Base-by-base conservation (phyloP, 2,113 vertebrate species). In the Anarrhichthys ocellatus region DNA sequence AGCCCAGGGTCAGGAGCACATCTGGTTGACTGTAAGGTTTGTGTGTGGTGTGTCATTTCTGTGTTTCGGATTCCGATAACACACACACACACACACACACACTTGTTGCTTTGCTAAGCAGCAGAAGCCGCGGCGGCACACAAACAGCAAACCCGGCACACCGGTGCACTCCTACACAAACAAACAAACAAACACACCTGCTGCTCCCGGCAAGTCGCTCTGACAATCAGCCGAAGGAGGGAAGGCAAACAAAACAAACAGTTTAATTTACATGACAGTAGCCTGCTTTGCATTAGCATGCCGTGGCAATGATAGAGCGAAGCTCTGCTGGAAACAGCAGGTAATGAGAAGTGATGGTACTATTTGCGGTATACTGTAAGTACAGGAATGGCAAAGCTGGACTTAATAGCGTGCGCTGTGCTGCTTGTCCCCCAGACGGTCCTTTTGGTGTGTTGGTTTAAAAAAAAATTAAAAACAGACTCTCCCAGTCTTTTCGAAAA, bases 261-360 rank as follows among this genome's bases (percentile, higher is more conserved):
- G 85, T 93, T 93, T 90, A 90, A 93, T 94, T 94, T 93, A 93
- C 93, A 92, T 93, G 92, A 91, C 92, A 93, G 91, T 87, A 87
- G 87, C 84, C 82, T 85, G 87, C 89, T 89, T 90, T 92, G 89
- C 92, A 92, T 93, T 91, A 93, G 87, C 89, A 91, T 83, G 88
- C 87, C 34, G 73, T 67, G 90, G 87, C 91, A 87, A 82, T 90
- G 91, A 91, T 91, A 75, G 91, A 93, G 91, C 85, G 90, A 87
- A 92, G 86, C 92, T 88, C 78, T 24, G 83, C 87, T 62, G 87
- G 87, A 91, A 92, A 80, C 89, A 86, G 89, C 88, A 85, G 86
- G 88, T 92, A 91, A 92, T 92, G 82, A 88, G 90, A 91, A 92
- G 92, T 87, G 91, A 92, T 90, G 82, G 80, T 89, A 89, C 87